Evolutionary conservation across 2,888 invertebrate species (phyloP), one percentile per base, ranked within the genome.

Genomic region (Herminia tarsipennalis): DNA sequence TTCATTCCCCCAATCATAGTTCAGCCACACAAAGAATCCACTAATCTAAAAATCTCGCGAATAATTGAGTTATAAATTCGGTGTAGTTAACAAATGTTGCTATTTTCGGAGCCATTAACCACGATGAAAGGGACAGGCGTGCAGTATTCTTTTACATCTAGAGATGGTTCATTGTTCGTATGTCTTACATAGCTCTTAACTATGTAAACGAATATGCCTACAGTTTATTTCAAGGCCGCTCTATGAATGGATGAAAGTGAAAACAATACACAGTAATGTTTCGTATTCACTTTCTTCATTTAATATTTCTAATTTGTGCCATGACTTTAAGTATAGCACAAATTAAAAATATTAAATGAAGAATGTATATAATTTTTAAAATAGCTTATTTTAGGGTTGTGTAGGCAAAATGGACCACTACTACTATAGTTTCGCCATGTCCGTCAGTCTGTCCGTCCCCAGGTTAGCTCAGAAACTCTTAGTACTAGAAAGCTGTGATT

Each of bases 91-190:
- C 67, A 60, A 61, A 64, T 64, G 46, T 41, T 36, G 25, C 44
- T 38, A 57, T 72, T 68, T 70, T 60, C 66, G 50, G 58, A 64
- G 56, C 60, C 64, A 70, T 66, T 70, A 66, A 68, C 43, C 68
- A 66, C 60, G 28, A 56, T 62, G 57, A 51, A 64, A 62, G 66
- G 52, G 53, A 54, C 53, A 47, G 59, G 46, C 35, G 42, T 44
- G 42, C 56, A 32, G 50, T 50, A 56, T 65, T 64, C 57, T 64
- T 67, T 64, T 56, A 61, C 45, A 56, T 54, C 54, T 50, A 59
- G 53, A 57, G 58, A 66, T 66, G 49, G 58, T 50, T 53, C 53
- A 61, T 68, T 66, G 60, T 62, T 66, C 41, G 45, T 20, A 3
- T n/a, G 25, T n/a, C 38, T 44, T 46, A 43, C 13, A 39, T 46